Percentiles rank a stretch among this genome's conserved stretches.
phyloP scores from a whole-genome alignment of 2,113 vertebrate species.

The Gulo gulo region DNA sequence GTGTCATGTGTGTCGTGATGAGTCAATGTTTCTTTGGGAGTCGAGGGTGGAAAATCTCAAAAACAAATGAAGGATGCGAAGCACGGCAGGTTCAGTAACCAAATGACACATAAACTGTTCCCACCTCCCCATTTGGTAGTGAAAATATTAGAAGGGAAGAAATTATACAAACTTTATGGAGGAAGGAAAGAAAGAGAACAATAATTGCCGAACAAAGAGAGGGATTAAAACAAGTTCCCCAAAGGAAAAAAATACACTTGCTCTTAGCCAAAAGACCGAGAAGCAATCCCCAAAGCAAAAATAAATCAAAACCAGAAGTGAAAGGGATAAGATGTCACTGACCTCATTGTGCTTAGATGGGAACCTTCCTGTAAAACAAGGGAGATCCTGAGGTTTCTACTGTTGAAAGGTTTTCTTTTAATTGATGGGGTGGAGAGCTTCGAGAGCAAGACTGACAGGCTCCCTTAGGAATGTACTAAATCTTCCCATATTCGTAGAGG shows the following conservation, averaged over 20 bases:
- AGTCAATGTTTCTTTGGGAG: conserved; percentile 45
- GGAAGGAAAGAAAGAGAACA: neutral
- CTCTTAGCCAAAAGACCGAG: neutral
- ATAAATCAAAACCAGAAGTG: conserved; percentile 16
- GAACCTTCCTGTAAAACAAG: neutral
- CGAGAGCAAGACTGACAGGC: neutral
- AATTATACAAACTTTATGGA: neutral
- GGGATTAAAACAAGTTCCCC: neutral
- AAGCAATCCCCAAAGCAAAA: neutral
- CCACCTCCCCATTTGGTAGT: neutral
- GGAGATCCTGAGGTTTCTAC: neutral
- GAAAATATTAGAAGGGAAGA: neutral
- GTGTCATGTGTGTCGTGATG: neutral
- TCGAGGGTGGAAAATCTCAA: neutral
- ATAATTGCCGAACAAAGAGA: conserved; percentile 28
- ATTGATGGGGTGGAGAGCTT: neutral
- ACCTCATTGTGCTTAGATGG: neutral
- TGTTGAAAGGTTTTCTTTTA: conserved; percentile 5
- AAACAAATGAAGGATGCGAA: neutral
- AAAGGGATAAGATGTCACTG: neutral
- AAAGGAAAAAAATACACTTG: conserved; percentile 34
- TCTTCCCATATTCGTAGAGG: conserved; percentile 24
- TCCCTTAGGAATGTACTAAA: conserved; percentile 4
- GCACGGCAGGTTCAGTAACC: neutral
- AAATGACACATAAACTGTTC: neutral